A percentile compares a stretch with the other conserved stretches of the same genome.
Evolutionary conservation across 2,797 vertebrate genomes (phyloP).

Genomic region (Hafferia zeledoni): DNA sequence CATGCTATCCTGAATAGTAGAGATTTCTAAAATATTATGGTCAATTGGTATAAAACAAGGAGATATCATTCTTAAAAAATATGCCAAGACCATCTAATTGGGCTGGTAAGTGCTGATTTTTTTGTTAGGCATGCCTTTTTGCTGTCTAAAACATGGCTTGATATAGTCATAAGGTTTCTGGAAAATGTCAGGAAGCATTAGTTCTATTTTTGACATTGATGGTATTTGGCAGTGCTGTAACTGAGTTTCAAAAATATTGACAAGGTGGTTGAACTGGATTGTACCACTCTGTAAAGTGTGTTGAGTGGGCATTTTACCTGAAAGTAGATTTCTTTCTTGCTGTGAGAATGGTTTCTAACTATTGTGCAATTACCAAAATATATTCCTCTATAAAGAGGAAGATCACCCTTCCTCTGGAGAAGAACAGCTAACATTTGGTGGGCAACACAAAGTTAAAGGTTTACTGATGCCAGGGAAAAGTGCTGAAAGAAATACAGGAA

Average conservation of each 20-base stretch:
- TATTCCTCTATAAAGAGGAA: constrained; percentile 42
- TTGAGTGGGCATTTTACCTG: constrained; percentile 11
- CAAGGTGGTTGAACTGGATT: not conserved
- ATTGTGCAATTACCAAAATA: constrained; percentile 23
- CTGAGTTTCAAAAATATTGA: constrained; percentile 31
- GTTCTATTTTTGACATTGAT: constrained; percentile 34
- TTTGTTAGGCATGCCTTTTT: not conserved
- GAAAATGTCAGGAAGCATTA: not conserved
- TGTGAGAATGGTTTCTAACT: constrained; percentile 18
- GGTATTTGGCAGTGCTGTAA: not conserved
- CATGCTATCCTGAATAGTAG: not conserved
- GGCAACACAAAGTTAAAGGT: constrained; percentile 17
- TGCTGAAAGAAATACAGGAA: constrained; percentile 1
- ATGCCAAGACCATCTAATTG: not conserved
- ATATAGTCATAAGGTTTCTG: not conserved
- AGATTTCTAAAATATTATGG: not conserved
- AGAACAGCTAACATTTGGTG: constrained; percentile 53
- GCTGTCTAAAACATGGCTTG: not conserved
- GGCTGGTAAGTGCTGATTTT: not conserved
- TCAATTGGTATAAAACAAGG: not conserved
- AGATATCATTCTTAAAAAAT: not conserved
- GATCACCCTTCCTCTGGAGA: constrained; percentile 19
- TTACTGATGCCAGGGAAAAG: not conserved
- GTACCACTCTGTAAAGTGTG: not conserved
- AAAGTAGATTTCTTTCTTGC: constrained; percentile 22